phyloP scores from a whole-genome alignment of 1,140 invertebrate species.

The Littorina saxatilis region DNA sequence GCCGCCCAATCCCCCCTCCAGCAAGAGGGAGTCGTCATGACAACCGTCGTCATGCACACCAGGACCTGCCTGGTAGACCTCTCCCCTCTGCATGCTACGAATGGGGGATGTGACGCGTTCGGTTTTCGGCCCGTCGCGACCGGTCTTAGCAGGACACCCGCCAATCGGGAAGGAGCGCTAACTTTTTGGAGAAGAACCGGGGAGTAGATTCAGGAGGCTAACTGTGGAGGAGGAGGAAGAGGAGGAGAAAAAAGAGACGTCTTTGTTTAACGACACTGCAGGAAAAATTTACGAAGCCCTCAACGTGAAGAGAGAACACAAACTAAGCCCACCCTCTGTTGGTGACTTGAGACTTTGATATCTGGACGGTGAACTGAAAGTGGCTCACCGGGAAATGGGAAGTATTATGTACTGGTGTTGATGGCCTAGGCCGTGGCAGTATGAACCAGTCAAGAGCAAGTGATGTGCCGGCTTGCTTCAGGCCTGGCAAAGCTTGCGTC shows the following conservation, averaged over 20 bases:
- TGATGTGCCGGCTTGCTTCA: no score
- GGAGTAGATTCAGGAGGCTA: no score
- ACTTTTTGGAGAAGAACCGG: no score
- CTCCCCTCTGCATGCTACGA: neutral
- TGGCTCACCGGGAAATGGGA: conserved; percentile 5
- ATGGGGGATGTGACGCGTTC: neutral
- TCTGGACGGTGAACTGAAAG: conserved; percentile 5
- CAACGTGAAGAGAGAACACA: conserved; percentile 14
- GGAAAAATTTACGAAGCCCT: conserved; percentile 25
- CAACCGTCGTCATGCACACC: conserved; percentile 17
- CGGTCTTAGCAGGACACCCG: neutral
- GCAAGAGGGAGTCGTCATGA: neutral
- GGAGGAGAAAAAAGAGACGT: conserved; percentile 16
- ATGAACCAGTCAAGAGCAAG: no score
- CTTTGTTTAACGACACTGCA: conserved; percentile 32
- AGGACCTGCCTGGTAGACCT: conserved; percentile 32
- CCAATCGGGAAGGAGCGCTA: no score
- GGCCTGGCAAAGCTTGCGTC: no score
- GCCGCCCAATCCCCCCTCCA: neutral
- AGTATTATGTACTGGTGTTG: neutral
- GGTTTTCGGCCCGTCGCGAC: neutral
- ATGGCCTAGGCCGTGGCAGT: no score
- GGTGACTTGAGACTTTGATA: conserved; percentile 27
- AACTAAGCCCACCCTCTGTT: conserved; percentile 25
- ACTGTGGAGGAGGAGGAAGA: neutral